These are phyloP conservation scores for Panopea generosa DNA, from an alignment of 2,888 invertebrate genomes.

Conservation along the genomic window DNA sequence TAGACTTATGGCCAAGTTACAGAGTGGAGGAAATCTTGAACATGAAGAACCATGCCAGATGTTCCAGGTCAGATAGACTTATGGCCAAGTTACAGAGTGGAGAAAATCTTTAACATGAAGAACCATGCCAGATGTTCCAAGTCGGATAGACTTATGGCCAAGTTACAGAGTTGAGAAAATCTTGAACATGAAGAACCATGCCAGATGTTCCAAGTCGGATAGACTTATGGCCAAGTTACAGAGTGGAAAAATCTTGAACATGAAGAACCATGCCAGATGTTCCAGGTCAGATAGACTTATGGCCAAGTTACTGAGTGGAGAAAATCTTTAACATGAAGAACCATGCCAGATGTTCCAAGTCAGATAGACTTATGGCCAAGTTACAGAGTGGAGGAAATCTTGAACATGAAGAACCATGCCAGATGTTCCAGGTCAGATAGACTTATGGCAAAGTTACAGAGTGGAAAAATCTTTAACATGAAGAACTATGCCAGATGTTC, in stretches of 20 bases:
- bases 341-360: too few species aligned
- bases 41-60: slow-evolving; percentile 74
- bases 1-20: slow-evolving; percentile 68
- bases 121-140: too few species aligned
- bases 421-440: too few species aligned
- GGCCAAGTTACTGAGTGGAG: slow-evolving; percentile 74
- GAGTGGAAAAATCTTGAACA: slow-evolving; percentile 78
- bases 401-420: slow-evolving; percentile 76
- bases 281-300: too few species aligned
- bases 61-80: too few species aligned
- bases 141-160: slow-evolving; percentile 66
- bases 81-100: slow-evolving; percentile 72
- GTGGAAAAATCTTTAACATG: slow-evolving; percentile 78
- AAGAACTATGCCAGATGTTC: too few species aligned
- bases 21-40: slow-evolving; percentile 78
- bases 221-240: slow-evolving; percentile 69
- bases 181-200: slow-evolving; percentile 74
- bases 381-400: slow-evolving; percentile 76
- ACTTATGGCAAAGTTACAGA: too few species aligned
- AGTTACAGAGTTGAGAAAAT: slow-evolving; percentile 77
- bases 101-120: slow-evolving; percentile 77
- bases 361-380: slow-evolving; percentile 67
- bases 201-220: too few species aligned
- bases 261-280: too few species aligned
- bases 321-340: slow-evolving; percentile 77